Percentiles rank a stretch among this genome's conserved stretches.
phyloP scores from a whole-genome alignment of 2,113 vertebrate species.

The Rhabdomys dilectus region DNA sequence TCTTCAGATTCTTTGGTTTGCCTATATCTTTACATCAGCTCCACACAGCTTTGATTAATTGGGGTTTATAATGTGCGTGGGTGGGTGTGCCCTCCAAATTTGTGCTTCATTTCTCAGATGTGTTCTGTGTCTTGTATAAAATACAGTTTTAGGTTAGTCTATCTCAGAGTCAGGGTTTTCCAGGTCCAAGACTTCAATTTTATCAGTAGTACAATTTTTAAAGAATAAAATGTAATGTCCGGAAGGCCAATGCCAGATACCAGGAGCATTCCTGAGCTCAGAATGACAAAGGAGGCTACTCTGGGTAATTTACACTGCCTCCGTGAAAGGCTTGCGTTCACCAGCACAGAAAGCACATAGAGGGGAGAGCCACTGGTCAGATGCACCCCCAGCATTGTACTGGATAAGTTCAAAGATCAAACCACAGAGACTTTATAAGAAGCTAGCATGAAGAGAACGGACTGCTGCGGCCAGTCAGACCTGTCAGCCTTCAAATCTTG shows the following conservation, averaged over 20 bases:
- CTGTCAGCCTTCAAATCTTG: slow-evolving; percentile 10
- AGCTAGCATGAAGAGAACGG: background rate
- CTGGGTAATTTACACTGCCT: background rate
- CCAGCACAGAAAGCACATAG: background rate
- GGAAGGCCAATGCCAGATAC: slow-evolving; percentile 2
- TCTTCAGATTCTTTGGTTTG: background rate
- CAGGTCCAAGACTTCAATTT: slow-evolving; percentile 27
- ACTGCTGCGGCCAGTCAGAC: background rate
- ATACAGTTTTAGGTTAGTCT: background rate
- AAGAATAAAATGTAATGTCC: background rate
- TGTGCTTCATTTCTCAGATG: background rate
- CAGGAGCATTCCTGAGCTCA: background rate
- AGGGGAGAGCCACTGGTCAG: background rate
- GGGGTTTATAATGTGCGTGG: background rate
- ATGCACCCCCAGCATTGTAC: background rate
- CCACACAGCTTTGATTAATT: background rate
- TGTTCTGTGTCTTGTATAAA: background rate
- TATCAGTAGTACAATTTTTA: background rate
- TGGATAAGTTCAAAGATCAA: slow-evolving; percentile 54
- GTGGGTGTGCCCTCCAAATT: background rate
- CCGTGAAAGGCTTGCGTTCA: slow-evolving; percentile 7
- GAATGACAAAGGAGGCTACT: background rate
- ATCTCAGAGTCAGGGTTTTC: background rate
- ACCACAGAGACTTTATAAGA: background rate
- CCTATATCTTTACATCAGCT: background rate